Base-by-base conservation (phyloP, 1,140 invertebrate species). In the Nixonia krombeini region DNA sequence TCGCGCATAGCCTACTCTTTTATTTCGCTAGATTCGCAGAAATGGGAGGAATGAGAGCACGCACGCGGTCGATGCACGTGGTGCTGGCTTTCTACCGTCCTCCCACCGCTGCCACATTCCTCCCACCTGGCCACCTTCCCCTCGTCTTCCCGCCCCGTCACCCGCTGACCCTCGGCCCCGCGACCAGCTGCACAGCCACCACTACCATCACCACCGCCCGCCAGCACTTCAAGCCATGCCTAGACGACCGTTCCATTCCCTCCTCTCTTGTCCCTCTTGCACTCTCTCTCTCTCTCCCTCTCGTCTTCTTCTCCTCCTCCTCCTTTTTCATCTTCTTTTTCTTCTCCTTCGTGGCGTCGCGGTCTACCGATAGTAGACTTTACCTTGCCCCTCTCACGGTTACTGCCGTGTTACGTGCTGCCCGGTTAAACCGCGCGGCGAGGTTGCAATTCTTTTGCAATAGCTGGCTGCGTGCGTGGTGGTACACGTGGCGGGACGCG, bases 1-100 rank as follows among this genome's bases (percentile, higher is more conserved):
- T 29, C 28, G 28, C 28, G 28, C 28, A 29, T 29, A 29, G 28
- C 10, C 28, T 2, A n/a, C 9, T 51, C 55, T 61, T 59, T 40
- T 51, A 47, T 26, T 41, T 13, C 12, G 1, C 6, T 12, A 1
- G 16, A 6, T 7, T 41, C 15, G 13, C 13, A 29, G 6, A 28
- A 28, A 28, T 21, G 28, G 21, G 40, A 42, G 40, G 40, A 31
- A 52, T 29, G 46, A 75, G 67, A 74, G 72, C 68, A 68, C 61
- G 68, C 66, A 72, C 64, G 74, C 75, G 78, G 73, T 80, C 75
- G 76, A 81, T 73, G 75, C 76, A 76, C 75, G 76, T 79, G 74
- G 74, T 74, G 41, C 55, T 49, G 50, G 63, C 66, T 62, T 61
- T 66, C 57, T 62, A 52, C 53, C 57, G 41, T 38, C 23, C 33